These are phyloP conservation scores for Odobenus rosmarus DNA, from an alignment of 2,113 vertebrate species.

Conservation along the genomic window DNA sequence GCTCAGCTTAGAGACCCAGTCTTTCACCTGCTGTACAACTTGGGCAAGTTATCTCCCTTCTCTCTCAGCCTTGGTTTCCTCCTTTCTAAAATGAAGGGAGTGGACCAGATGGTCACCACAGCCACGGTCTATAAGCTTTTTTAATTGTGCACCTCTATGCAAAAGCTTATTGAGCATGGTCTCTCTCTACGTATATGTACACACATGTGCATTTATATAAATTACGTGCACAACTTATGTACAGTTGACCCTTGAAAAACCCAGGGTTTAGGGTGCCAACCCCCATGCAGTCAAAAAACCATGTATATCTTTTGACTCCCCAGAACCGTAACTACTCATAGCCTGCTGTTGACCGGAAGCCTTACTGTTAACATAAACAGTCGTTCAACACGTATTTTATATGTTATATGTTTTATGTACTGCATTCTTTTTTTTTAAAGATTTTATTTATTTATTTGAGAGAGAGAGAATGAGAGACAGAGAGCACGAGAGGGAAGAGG, in stretches of 20 bases:
- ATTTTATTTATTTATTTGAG: no score
- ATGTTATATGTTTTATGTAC: not conserved
- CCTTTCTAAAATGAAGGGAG: not conserved
- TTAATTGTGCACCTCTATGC: not conserved
- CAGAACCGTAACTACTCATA: not conserved
- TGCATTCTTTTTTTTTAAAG: no score
- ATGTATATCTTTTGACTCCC: not conserved
- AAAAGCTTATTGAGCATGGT: not conserved
- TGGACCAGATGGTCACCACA: not conserved
- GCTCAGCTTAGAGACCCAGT: not conserved
- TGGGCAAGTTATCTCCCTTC: not conserved
- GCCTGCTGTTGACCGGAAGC: not conserved
- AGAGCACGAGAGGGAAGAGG: no score
- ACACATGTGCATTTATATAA: not conserved
- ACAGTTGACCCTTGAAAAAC: not conserved
- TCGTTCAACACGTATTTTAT: not conserved
- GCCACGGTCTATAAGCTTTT: not conserved
- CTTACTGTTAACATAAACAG: not conserved
- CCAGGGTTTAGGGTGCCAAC: not conserved
- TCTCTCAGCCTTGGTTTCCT: not conserved
- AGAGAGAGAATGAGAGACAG: no score
- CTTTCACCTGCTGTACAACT: not conserved
- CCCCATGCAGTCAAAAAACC: not conserved
- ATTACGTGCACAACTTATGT: not conserved
- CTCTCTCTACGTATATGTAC: not conserved